A percentile compares a stretch with the other conserved stretches of the same genome.
phyloP scores from a whole-genome alignment of 2,113 vertebrate genomes.

The Phalacrocorax brasilianus region DNA sequence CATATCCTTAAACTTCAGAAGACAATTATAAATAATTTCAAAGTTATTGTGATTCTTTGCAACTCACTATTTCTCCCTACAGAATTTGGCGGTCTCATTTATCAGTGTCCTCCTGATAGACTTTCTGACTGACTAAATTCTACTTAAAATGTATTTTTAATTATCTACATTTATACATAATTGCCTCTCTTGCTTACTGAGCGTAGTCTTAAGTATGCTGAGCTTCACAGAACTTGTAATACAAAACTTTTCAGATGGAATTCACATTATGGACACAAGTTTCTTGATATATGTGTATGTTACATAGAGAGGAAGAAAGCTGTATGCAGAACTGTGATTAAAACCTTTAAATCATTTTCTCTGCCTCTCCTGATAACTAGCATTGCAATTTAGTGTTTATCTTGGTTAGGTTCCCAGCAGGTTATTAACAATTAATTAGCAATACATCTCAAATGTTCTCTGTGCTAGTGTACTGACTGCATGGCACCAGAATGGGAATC shows the following conservation, averaged over 20 bases:
- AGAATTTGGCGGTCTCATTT: not conserved
- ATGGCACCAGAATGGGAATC: constrained; percentile 38
- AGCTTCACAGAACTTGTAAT: not conserved
- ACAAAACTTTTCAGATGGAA: not conserved
- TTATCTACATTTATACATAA: not conserved
- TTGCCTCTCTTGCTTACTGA: not conserved
- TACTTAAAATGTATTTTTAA: not conserved
- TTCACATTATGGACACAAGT: not conserved
- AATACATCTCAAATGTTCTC: constrained; percentile 66
- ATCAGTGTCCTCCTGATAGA: not conserved
- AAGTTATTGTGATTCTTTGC: not conserved
- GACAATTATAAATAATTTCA: not conserved
- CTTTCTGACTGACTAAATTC: not conserved
- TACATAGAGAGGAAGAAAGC: not conserved
- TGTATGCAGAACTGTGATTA: constrained; percentile 65
- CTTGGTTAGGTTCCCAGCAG: constrained; percentile 76
- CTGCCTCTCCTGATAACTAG: constrained; percentile 64
- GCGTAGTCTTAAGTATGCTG: not conserved
- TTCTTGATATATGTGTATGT: not conserved
- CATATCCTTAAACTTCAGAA: not conserved
- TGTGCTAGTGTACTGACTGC: constrained; percentile 59
- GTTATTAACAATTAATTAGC: constrained; percentile 84
- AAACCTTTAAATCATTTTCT: constrained; percentile 77
- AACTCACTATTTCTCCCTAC: not conserved
- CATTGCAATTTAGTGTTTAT: constrained; percentile 65